Evolutionary conservation across 2,888 invertebrate genomes (phyloP), one percentile per base, ranked within the genome.

Genomic region (Epirrhoe alternata): DNA sequence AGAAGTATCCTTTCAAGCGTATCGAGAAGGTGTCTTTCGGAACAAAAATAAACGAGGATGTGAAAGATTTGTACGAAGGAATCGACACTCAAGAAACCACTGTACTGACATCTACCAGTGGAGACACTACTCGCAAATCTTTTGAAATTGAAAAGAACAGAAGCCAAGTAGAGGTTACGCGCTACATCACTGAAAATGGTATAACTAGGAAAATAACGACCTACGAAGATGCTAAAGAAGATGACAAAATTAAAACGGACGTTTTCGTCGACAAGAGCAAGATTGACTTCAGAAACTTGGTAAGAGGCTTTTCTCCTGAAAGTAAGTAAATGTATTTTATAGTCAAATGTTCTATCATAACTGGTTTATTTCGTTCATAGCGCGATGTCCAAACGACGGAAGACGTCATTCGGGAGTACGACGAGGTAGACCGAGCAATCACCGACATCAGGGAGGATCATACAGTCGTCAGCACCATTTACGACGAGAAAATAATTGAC

Each of bases 21-120:
- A 94, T 90, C 69, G 90, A 90, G 71, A 94, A 93, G 77, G 94
- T 94, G 49, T 91, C 94, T 6, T 92, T 94, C 73, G 93, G 94
- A 54, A 90, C 93, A 59, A 94, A 93, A 84, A 90, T 94, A 69
- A 94, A 95, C 70, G 90, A 94, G 76, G 94, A 94, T 75, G 94
- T 95, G 14, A 95, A 94, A 83, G 94, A 93, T 77, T 81, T 93
- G 12, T 92, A 92, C 60, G 93, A 93, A 82, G 92, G 93, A 17
- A 75, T 88, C 42, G 93, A 93, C 68, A 84, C 89, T 45, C 87
- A 92, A 79, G 86, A 92, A 74, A 88, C 86, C 5, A 91, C 87
- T 54, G 80, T 90, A 51, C 63, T 92, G 50, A 86, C 83, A 55
- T 86, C 88, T 38, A 86, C 84, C 61, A 88, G 82, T 58, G 89